phyloP scores from a whole-genome alignment of 2,797 vertebrate genomes.

The Gila robusta region DNA sequence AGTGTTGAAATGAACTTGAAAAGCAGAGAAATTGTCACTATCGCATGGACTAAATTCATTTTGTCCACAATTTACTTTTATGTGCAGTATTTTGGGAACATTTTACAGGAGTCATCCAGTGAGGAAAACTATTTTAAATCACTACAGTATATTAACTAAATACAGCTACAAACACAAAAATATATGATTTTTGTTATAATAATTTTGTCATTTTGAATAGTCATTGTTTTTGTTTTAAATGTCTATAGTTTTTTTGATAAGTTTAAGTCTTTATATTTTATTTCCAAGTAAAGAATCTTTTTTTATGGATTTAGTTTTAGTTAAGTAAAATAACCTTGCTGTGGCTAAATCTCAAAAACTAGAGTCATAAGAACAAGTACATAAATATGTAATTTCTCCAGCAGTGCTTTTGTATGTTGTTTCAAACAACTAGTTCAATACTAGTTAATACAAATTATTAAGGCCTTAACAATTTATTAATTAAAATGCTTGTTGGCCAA shows the following conservation, averaged over 20 bases:
- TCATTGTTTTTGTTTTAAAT: neutral
- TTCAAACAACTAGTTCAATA: neutral
- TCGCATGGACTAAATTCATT: conserved; percentile 66
- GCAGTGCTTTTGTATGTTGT: neutral
- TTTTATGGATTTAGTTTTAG: neutral
- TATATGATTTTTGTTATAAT: neutral
- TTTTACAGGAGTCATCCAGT: neutral
- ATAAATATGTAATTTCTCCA: neutral
- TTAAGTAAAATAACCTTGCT: neutral
- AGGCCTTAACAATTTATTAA: neutral
- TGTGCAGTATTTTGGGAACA: conserved; percentile 55
- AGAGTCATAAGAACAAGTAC: neutral
- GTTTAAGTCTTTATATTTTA: neutral
- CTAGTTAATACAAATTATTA: neutral
- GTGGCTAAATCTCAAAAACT: neutral
- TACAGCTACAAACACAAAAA: neutral
- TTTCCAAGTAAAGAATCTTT: too few relatives aligned
- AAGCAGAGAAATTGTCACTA: conserved; percentile 79
- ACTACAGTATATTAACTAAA: neutral
- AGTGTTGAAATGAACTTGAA: conserved; percentile 76
- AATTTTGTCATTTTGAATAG: neutral
- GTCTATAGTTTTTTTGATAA: neutral
- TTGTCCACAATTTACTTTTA: conserved; percentile 57
- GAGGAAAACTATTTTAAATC: neutral
- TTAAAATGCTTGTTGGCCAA: neutral